Evolutionary conservation across 2,797 vertebrate genomes (phyloP).

Genomic region (Etheostoma nigrum): DNA sequence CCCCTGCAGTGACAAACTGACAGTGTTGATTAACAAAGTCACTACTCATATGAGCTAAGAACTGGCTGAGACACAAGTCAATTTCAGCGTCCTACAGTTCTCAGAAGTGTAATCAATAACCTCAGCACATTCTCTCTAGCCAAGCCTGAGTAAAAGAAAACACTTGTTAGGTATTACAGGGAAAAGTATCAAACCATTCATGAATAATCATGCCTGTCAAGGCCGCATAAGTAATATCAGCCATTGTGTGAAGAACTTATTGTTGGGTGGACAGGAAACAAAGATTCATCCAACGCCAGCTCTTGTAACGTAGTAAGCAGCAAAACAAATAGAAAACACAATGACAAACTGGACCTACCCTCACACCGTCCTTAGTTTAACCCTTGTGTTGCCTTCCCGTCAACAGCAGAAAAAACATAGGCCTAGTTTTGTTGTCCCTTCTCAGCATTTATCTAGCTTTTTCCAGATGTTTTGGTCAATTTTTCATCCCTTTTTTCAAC

Average conservation of each 20-base stretch:
- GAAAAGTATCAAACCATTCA: conserved; percentile 7
- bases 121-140: conserved; percentile 3
- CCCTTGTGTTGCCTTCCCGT: no score
- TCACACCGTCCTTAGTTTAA: not conserved
- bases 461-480: no score
- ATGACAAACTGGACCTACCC: not conserved
- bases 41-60: conserved; percentile 30
- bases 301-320: conserved; percentile 47
- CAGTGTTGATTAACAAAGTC: conserved; percentile 20
- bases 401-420: no score
- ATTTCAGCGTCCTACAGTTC: conserved; percentile 17
- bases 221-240: not conserved
- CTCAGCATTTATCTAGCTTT: no score
- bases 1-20: conserved; percentile 37
- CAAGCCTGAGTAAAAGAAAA: conserved; percentile 40
- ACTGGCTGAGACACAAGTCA: conserved; percentile 18
- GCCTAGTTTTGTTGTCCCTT: no score
- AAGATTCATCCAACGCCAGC: conserved; percentile 6
- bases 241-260: conserved; percentile 4
- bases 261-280: conserved; percentile 25
- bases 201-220: not conserved
- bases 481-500: no score
- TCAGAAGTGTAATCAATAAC: conserved; percentile 51
- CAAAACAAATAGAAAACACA: conserved; percentile 52
- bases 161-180: conserved; percentile 29